Conservation (phyloP, 2,113 vertebrate species). For the Muscicapa adusta region DNA sequence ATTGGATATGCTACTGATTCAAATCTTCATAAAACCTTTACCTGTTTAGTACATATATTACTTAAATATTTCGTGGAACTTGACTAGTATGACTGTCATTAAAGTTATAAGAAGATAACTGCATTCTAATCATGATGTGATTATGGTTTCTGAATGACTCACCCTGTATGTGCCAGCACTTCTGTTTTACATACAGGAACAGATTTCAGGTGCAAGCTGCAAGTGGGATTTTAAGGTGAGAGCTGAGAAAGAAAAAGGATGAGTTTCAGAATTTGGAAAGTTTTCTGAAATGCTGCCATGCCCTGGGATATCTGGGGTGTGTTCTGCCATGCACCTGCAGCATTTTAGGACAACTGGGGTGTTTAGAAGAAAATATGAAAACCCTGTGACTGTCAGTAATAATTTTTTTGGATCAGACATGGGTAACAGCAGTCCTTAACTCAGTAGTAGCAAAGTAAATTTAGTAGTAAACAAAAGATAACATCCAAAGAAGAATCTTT, state of each 20-base stretch:
- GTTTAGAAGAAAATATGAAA: background rate
- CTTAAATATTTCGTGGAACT: background rate
- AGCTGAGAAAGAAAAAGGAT: background rate
- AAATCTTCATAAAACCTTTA: background rate
- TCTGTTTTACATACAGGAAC: background rate
- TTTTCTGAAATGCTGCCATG: background rate
- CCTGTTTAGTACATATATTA: background rate
- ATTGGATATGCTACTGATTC: background rate
- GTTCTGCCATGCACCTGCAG: background rate
- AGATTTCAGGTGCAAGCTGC: conserved; percentile 2
- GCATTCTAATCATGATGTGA: conserved; percentile 4
- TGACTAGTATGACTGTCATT: conserved; percentile 5
- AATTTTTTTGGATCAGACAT: background rate
- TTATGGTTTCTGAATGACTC: conserved; percentile 26
- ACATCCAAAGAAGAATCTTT: background rate
- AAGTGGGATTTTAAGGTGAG: background rate
- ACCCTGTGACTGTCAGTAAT: background rate
- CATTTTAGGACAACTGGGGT: background rate
- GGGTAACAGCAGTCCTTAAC: background rate
- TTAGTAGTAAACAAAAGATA: background rate
- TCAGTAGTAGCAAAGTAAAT: background rate
- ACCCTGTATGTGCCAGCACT: background rate
- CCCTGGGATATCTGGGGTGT: background rate
- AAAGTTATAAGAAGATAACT: conserved; percentile 10
- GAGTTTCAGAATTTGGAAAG: background rate